These are phyloP conservation scores for Menura novaehollandiae DNA, from an alignment of 2,113 vertebrate genomes.

Conservation along the genomic window DNA sequence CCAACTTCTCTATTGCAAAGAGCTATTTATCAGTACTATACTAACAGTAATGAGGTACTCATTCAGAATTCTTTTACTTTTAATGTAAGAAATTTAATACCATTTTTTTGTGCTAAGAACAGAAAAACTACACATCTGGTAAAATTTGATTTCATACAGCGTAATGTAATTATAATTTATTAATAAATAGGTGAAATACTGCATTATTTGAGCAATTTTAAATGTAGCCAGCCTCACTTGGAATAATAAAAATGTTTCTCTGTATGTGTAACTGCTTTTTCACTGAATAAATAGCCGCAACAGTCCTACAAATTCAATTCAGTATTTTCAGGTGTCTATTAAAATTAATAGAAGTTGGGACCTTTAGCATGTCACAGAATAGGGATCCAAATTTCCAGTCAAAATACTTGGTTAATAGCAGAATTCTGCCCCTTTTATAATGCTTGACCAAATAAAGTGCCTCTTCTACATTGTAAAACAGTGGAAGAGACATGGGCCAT, in stretches of 20 bases:
- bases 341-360: not conserved
- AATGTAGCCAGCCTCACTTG: not conserved
- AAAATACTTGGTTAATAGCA: not conserved
- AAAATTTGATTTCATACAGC: not conserved
- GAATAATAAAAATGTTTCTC: not conserved
- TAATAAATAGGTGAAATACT: not conserved
- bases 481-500: slow-evolving; percentile 51
- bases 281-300: not conserved
- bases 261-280: not conserved
- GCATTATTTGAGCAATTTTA: not conserved
- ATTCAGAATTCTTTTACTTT: not conserved
- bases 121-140: not conserved
- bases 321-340: not conserved
- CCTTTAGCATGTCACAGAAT: not conserved
- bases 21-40: not conserved
- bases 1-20: not conserved
- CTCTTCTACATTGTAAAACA: slow-evolving; percentile 34
- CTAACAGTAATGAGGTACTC: not conserved
- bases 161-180: not conserved
- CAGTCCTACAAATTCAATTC: not conserved
- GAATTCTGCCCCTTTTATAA: slow-evolving; percentile 3
- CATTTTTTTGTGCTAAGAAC: not conserved
- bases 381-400: slow-evolving; percentile 3
- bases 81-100: not conserved
- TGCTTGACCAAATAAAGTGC: not conserved